Percentiles rank a stretch among this genome's conserved stretches.
Conservation (phyloP, 2,113 vertebrate genomes). For the Danio rerio region GRCz12tu NC_133176.1:26823501-26824000, state of each 20-base stretch:
- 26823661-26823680: background rate
- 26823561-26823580: conserved; percentile 10
- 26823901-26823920: too few relatives aligned
- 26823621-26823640: background rate
- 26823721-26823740: background rate
- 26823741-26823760: background rate
- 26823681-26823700: background rate
- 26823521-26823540: background rate
- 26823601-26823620: background rate
- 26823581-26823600: conserved; percentile 25
- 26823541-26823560: background rate
- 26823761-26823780: background rate
- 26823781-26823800: background rate
- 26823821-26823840: too few relatives aligned
- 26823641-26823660: background rate
- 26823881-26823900: too few relatives aligned
- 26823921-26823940: too few relatives aligned
- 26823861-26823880: too few relatives aligned
- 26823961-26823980: too few relatives aligned
- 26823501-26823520: conserved; percentile 95
- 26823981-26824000: too few relatives aligned
- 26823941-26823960: too few relatives aligned
- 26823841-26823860: too few relatives aligned
- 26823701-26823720: background rate
- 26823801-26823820: background rate